phyloP scores from a whole-genome alignment of 2,888 invertebrate genomes.

The Nephrotoma flavescens region DNA sequence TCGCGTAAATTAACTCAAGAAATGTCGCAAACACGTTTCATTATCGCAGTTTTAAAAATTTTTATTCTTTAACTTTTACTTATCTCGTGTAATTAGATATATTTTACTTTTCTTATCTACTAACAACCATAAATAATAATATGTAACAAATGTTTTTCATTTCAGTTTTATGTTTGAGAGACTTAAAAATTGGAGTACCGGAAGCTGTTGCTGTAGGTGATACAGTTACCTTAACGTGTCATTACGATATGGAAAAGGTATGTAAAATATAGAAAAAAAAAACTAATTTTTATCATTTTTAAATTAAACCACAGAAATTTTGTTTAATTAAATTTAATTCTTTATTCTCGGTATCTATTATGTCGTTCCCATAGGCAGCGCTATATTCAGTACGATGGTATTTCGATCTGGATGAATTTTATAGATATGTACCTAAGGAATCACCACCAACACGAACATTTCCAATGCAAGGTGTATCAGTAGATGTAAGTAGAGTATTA shows the following conservation, averaged over 20 bases:
- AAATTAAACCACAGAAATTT: neutral
- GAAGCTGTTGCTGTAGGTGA: constrained; percentile 16
- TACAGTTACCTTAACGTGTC: constrained; percentile 16
- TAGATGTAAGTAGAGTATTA: constrained; percentile 33
- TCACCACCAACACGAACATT: constrained; percentile 34
- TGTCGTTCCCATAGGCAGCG: constrained; percentile 12
- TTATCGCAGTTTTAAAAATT: neutral
- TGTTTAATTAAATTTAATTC: neutral
- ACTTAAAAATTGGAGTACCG: constrained; percentile 15
- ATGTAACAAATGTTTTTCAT: neutral
- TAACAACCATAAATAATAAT: neutral
- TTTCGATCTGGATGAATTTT: constrained; percentile 36
- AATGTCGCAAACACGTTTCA: neutral
- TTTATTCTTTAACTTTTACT: neutral
- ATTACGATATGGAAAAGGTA: constrained; percentile 17
- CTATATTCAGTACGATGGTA: constrained; percentile 42
- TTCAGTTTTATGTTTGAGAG: constrained; percentile 15
- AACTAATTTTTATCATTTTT: neutral
- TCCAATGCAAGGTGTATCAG: constrained; percentile 31
- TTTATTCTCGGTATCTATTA: neutral
- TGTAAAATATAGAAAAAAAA: constrained; percentile 6
- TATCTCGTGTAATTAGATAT: neutral
- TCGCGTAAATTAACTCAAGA: neutral
- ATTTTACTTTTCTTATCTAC: neutral
- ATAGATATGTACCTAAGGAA: constrained; percentile 37